phyloP scores from a whole-genome alignment of 1,140 invertebrate species.

The Limonius californicus region DNA sequence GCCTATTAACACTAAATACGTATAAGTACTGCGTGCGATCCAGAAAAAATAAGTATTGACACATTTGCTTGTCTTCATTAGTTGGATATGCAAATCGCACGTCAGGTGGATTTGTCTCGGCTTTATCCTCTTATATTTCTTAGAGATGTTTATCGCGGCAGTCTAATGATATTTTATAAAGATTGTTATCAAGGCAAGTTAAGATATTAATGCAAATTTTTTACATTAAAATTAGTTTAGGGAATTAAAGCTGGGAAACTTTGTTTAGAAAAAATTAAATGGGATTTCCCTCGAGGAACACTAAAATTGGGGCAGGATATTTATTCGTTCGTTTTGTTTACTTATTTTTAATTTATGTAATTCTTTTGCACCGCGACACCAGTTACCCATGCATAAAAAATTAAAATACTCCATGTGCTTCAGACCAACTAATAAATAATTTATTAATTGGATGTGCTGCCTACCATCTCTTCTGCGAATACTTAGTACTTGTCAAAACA shows the following conservation, averaged over 20 bases:
- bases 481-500: not conserved
- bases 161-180: not conserved
- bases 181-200: not conserved
- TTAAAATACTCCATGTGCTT: not conserved
- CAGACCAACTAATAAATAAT: not conserved
- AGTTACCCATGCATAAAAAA: not conserved
- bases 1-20: not conserved
- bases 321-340: not conserved
- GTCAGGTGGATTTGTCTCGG: not conserved
- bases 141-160: not conserved
- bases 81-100: not conserved
- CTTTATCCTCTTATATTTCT: not conserved
- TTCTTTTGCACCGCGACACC: not conserved
- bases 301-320: not conserved
- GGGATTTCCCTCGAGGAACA: not conserved
- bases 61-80: not conserved
- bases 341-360: conserved; percentile 2
- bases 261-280: not conserved
- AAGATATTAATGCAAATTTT: not conserved
- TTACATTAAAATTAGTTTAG: not conserved
- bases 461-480: not conserved
- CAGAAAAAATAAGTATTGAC: not conserved
- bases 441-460: not conserved
- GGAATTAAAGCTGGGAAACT: not conserved
- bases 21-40: not conserved